These are phyloP conservation scores for Pristiophorus japonicus DNA, from an alignment of 2,113 vertebrate species.

Conservation along the genomic window DNA sequence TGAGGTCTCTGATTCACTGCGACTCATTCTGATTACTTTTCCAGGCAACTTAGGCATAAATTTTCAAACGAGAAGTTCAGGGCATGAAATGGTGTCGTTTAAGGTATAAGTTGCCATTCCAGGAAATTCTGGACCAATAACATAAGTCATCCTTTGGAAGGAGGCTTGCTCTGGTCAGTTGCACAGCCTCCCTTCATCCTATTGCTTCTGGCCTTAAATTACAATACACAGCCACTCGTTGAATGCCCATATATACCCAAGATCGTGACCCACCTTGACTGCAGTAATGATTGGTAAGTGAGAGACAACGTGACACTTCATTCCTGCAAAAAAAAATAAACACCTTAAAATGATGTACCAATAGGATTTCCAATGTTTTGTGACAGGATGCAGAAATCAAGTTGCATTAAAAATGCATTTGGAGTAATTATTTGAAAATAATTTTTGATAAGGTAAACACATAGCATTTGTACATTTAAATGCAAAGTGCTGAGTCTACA, in stretches of 20 bases:
- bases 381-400: neutral
- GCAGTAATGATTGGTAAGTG: neutral
- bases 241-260: neutral
- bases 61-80: neutral
- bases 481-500: conserved; percentile 35
- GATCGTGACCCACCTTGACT: neutral
- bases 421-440: conserved; percentile 8
- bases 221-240: neutral
- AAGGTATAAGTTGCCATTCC: neutral
- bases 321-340: neutral
- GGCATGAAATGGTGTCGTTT: neutral
- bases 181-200: neutral
- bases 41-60: neutral
- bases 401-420: neutral
- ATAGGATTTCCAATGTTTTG: neutral
- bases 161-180: neutral
- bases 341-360: neutral
- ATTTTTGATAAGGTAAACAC: conserved; percentile 16
- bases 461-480: conserved; percentile 28
- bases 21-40: neutral
- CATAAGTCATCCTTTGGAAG: neutral
- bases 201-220: neutral
- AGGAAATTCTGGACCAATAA: neutral
- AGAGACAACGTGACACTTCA: neutral
- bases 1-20: too few species aligned